Evolutionary conservation across 2,797 vertebrate species (phyloP).

Genomic region (Danio tinwini): DNA sequence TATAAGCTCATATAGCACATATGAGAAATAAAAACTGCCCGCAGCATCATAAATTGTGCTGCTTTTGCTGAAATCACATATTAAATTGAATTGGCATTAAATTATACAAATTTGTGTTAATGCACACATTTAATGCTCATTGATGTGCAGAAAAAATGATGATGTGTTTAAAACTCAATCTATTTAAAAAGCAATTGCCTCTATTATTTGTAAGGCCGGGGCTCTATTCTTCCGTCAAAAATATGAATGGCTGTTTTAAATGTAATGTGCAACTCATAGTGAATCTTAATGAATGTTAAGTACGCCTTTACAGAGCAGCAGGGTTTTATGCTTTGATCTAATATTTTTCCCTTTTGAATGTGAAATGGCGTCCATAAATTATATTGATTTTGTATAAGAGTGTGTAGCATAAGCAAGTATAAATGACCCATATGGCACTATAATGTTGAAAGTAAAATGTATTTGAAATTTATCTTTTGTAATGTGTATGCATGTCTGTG

Average conservation of each 20-base stretch:
- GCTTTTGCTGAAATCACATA: not conserved
- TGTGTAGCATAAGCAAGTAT: not conserved
- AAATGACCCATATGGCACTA: not conserved
- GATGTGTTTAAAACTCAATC: not conserved
- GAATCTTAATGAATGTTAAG: not conserved
- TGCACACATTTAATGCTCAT: not conserved
- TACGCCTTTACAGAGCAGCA: not conserved
- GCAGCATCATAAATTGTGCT: not conserved
- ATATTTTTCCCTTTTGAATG: not conserved
- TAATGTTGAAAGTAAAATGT: no score
- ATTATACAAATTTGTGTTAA: no score
- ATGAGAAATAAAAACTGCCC: no score
- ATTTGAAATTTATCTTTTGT: no score
- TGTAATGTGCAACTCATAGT: not conserved
- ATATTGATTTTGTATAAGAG: not conserved
- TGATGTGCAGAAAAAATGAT: not conserved
- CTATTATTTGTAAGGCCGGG: not conserved
- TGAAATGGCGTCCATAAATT: not conserved
- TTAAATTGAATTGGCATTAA: not conserved
- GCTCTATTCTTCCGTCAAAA: not conserved
- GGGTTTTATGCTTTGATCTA: not conserved
- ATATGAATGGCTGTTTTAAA: not conserved
- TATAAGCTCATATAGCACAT: no score
- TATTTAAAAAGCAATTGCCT: no score
- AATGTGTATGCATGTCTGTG: no score